Percentiles rank a stretch among this genome's conserved stretches.
phyloP scores from a whole-genome alignment of 2,113 vertebrate species.

The Alligator mississippiensis region DNA sequence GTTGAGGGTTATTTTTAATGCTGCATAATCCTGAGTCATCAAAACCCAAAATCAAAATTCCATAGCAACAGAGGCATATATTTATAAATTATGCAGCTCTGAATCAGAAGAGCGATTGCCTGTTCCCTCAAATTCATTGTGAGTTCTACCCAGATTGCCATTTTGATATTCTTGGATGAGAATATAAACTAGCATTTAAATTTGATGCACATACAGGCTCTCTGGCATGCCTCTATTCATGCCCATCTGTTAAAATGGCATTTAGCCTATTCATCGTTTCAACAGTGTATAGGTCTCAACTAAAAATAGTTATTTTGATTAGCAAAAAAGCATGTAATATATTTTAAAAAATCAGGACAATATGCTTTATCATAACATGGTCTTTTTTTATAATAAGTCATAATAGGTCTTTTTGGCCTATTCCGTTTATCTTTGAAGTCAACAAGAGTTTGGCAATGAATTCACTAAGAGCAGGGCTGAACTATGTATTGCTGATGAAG shows the following conservation, averaged over 20 bases:
- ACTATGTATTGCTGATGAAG: background rate
- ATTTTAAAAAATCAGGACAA: slow-evolving; percentile 33
- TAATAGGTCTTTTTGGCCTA: no score
- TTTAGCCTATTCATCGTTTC: background rate
- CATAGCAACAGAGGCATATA: slow-evolving; percentile 62
- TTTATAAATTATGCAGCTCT: slow-evolving; percentile 35
- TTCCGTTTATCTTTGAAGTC: background rate
- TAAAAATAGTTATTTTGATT: slow-evolving; percentile 47
- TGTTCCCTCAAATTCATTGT: background rate
- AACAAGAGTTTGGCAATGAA: background rate
- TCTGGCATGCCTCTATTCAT: background rate
- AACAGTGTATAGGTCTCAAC: background rate
- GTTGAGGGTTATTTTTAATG: slow-evolving; percentile 13
- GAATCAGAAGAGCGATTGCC: background rate
- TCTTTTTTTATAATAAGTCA: no score
- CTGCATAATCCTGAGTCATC: slow-evolving; percentile 69
- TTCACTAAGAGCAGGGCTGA: background rate
- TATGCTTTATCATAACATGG: slow-evolving; percentile 17
- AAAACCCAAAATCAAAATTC: slow-evolving; percentile 40
- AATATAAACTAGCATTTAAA: slow-evolving; percentile 30
- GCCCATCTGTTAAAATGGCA: slow-evolving; percentile 40
- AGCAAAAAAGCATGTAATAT: background rate
- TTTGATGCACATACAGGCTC: background rate
- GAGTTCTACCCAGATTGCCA: background rate
- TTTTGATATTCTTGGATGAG: background rate